These are phyloP conservation scores for Littorina saxatilis DNA, from an alignment of 1,140 invertebrate species.

Conservation along the genomic window DNA sequence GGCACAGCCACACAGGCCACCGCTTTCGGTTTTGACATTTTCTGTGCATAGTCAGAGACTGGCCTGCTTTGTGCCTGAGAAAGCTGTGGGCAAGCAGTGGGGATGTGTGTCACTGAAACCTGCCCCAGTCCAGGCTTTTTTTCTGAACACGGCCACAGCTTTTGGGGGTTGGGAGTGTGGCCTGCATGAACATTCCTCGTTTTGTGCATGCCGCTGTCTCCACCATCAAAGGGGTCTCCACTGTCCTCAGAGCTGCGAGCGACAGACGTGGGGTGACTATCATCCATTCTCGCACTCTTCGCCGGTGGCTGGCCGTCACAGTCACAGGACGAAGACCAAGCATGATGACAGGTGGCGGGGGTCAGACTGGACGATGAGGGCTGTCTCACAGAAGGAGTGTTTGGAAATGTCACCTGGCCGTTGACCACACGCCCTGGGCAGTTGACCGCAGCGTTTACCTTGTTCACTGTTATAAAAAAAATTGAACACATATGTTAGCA, in stretches of 20 bases:
- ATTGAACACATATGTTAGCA: too few relatives aligned
- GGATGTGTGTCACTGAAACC: too few relatives aligned
- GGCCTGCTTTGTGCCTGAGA: too few relatives aligned
- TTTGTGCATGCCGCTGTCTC: background rate
- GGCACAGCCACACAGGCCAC: background rate
- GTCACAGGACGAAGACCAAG: too few relatives aligned
- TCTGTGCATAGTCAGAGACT: too few relatives aligned
- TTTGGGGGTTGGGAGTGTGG: constrained; percentile 45
- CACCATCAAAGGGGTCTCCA: background rate
- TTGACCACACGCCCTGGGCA: constrained; percentile 12
- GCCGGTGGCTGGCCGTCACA: too few relatives aligned
- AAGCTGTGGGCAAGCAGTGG: too few relatives aligned
- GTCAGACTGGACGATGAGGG: background rate
- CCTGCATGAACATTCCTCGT: constrained; percentile 41
- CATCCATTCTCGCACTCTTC: too few relatives aligned
- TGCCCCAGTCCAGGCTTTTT: background rate
- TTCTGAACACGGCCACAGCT: background rate
- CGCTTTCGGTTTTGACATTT: too few relatives aligned
- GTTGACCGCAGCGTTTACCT: background rate
- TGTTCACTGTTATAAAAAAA: too few relatives aligned
- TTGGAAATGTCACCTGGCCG: background rate
- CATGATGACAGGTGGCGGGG: background rate
- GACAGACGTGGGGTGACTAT: too few relatives aligned
- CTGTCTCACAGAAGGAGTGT: background rate
- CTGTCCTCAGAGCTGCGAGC: background rate